phyloP scores from a whole-genome alignment of 2,797 vertebrate species.

The Takifugu ocellatus region DNA sequence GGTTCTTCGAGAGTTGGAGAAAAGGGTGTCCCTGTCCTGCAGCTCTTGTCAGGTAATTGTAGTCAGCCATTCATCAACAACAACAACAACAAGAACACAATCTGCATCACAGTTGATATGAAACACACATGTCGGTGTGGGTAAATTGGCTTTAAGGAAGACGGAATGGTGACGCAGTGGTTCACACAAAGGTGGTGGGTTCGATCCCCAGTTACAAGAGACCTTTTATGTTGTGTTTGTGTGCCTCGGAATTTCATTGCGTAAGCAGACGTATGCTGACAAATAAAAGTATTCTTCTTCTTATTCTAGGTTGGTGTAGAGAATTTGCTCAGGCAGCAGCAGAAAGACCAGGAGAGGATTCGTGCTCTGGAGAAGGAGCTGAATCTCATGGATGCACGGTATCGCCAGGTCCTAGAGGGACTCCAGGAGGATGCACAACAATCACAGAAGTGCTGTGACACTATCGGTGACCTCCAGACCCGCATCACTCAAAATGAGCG shows the following conservation, averaged over 20 bases:
- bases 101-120: no score
- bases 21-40: conserved; percentile 81
- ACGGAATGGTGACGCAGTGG: no score
- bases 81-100: no score
- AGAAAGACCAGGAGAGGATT: conserved; percentile 80
- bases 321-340: conserved; percentile 80
- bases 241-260: no score
- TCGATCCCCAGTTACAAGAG: no score
- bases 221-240: no score
- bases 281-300: no score
- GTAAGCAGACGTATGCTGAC: no score
- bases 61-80: no score
- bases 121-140: no score
- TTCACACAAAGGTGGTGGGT: no score
- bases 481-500: conserved; percentile 77
- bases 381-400: conserved; percentile 71
- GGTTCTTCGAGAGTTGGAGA: conserved; percentile 81
- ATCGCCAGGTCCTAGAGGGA: conserved; percentile 69
- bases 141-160: no score
- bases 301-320: conserved; percentile 73
- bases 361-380: conserved; percentile 84
- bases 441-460: conserved; percentile 71
- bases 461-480: conserved; percentile 61
- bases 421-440: conserved; percentile 65
- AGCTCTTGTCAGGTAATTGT: conserved; percentile 77